phyloP scores from a whole-genome alignment of 2,797 vertebrate species.

The Acropternis orthonyx region DNA sequence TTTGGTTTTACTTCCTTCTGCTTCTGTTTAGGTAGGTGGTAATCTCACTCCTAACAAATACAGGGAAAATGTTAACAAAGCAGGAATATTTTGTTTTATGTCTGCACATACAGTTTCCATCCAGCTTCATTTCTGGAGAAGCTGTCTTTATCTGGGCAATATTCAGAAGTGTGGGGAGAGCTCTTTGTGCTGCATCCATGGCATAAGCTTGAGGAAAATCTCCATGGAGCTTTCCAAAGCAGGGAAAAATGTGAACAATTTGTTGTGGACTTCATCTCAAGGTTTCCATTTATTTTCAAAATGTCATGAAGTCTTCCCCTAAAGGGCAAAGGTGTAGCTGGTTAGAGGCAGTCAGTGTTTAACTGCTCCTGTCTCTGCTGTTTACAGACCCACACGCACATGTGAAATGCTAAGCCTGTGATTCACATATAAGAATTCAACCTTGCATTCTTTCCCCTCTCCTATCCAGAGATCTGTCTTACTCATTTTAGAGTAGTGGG shows the following conservation, averaged over 20 bases:
- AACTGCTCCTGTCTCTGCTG: not conserved
- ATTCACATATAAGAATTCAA: not conserved
- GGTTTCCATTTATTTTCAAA: not conserved
- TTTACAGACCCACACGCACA: not conserved
- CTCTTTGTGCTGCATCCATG: not conserved
- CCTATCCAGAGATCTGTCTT: accelerated
- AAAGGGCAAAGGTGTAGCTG: not conserved
- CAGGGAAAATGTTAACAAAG: not conserved
- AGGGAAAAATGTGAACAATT: not conserved
- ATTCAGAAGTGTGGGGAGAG: not conserved
- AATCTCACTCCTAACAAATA: not conserved
- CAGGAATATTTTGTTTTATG: not conserved
- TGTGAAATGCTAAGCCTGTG: not conserved
- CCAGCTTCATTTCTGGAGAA: not conserved
- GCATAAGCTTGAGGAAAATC: not conserved
- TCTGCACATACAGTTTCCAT: not conserved
- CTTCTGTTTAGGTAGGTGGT: not conserved
- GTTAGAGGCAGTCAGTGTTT: not conserved
- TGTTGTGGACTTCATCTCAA: not conserved
- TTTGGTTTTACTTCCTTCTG: not conserved
- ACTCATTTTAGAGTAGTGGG: not conserved
- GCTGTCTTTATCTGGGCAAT: not conserved
- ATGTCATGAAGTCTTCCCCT: not conserved
- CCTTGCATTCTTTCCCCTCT: not conserved
- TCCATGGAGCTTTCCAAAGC: not conserved